Evolutionary conservation across 2,113 vertebrate genomes (phyloP).

Genomic region (Crypturellus undulatus): DNA sequence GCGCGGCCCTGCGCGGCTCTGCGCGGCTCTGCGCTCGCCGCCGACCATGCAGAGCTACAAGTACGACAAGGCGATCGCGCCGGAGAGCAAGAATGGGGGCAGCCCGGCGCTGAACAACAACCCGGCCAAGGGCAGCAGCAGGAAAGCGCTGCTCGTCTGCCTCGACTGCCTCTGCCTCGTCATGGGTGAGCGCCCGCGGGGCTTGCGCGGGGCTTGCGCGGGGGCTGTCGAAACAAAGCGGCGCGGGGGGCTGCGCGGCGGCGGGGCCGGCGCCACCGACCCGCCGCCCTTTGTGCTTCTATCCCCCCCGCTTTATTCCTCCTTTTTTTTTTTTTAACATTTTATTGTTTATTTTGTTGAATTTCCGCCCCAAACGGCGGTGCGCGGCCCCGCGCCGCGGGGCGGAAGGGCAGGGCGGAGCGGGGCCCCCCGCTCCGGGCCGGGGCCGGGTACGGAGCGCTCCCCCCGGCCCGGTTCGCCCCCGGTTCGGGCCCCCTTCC

Average conservation of each 20-base stretch:
- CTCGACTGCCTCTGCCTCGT: conserved; percentile 95
- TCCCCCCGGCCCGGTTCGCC: neutral
- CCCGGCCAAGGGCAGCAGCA: conserved; percentile 84
- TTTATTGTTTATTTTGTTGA: too few species aligned
- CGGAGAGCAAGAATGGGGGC: conserved; percentile 95
- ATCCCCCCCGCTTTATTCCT: neutral
- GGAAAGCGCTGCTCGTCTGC: conserved; percentile 88
- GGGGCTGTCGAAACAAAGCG: conserved; percentile 19
- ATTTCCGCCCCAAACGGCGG: neutral
- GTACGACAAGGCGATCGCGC: conserved; percentile 96
- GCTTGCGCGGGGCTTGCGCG: neutral
- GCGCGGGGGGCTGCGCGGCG: neutral
- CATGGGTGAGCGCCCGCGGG: conserved; percentile 85
- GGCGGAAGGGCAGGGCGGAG: neutral
- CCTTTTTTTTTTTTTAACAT: neutral
- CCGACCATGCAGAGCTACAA: conserved; percentile 93
- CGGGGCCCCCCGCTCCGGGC: neutral
- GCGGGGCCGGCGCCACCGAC: too few species aligned
- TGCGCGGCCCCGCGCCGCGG: neutral
- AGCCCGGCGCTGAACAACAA: conserved; percentile 88
- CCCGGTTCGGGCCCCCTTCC: neutral
- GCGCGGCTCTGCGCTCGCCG: conserved; percentile 32
- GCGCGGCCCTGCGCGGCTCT: neutral
- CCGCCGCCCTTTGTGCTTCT: accelerated
- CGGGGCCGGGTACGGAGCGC: too few species aligned